Evolutionary conservation across 2,113 vertebrate species (phyloP).

Genomic region (Cheilinus undulatus): DNA sequence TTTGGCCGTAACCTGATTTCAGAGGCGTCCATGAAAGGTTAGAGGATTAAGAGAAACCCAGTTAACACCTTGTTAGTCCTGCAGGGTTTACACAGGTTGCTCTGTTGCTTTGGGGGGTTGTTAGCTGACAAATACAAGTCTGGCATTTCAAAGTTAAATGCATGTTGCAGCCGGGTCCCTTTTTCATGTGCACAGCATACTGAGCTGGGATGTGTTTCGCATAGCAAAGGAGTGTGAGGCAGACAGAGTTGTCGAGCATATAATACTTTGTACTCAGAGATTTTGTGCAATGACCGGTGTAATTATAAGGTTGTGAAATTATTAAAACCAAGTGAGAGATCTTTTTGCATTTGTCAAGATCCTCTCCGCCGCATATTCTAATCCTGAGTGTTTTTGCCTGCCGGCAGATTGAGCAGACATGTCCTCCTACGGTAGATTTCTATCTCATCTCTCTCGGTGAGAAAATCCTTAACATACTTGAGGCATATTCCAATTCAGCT

Average conservation of each 20-base stretch:
- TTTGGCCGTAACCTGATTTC: slow-evolving; percentile 40
- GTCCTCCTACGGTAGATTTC: slow-evolving; percentile 43
- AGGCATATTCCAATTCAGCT: slow-evolving; percentile 52
- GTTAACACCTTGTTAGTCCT: slow-evolving; percentile 49
- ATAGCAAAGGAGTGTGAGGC: slow-evolving; percentile 36
- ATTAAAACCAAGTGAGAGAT: slow-evolving; percentile 37
- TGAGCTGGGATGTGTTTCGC: slow-evolving; percentile 35
- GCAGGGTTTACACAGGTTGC: slow-evolving; percentile 48
- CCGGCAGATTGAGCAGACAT: slow-evolving; percentile 43
- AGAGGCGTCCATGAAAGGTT: slow-evolving; percentile 46
- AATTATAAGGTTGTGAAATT: slow-evolving; percentile 40
- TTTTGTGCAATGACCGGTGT: slow-evolving; percentile 18
- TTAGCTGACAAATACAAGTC: slow-evolving; percentile 55
- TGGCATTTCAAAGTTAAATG: slow-evolving; percentile 57
- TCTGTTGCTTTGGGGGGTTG: slow-evolving; percentile 24
- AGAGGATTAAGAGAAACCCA: slow-evolving; percentile 44
- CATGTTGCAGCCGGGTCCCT: slow-evolving; percentile 47
- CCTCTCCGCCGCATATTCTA: slow-evolving; percentile 16
- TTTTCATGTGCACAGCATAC: slow-evolving; percentile 29
- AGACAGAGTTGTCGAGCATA: slow-evolving; percentile 26
- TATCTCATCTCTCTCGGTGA: slow-evolving; percentile 40
- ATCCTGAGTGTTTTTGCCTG: slow-evolving; percentile 34
- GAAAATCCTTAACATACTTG: slow-evolving; percentile 66
- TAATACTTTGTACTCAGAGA: slow-evolving; percentile 27
- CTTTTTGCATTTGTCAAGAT: slow-evolving; percentile 30